These are phyloP conservation scores for Ataeniobius toweri DNA, from an alignment of 2,797 vertebrate genomes.

Conservation along the genomic window DNA sequence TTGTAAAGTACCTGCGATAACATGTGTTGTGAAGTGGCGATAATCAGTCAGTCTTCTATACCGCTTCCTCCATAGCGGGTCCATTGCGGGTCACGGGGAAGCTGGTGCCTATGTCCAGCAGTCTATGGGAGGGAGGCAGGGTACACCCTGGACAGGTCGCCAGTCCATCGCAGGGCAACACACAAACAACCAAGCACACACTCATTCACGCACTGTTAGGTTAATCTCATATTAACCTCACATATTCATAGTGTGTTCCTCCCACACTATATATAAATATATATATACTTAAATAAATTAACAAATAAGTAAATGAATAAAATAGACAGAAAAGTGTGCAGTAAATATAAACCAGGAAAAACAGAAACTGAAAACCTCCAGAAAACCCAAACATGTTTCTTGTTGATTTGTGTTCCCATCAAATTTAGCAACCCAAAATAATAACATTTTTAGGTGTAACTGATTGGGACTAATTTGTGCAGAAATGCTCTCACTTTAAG, in stretches of 20 bases:
- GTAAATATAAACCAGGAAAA: background rate
- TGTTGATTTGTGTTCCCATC: conserved; percentile 35
- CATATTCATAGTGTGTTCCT: too few species aligned
- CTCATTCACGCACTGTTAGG: too few species aligned
- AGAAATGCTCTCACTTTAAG: conserved; percentile 31
- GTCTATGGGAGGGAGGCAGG: too few species aligned
- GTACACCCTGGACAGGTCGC: too few species aligned
- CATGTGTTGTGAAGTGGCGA: background rate
- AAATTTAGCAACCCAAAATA: conserved; percentile 31
- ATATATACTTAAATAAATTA: background rate
- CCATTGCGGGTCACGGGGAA: too few species aligned
- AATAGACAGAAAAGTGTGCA: background rate
- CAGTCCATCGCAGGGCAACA: too few species aligned
- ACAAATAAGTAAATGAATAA: background rate
- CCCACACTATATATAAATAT: background rate
- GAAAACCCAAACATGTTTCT: background rate
- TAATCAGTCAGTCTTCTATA: too few species aligned
- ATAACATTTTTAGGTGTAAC: conserved; percentile 45
- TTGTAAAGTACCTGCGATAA: too few species aligned
- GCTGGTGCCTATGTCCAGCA: too few species aligned
- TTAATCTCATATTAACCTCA: too few species aligned
- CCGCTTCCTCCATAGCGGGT: too few species aligned
- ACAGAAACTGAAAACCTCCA: background rate
- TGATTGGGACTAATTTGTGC: conserved; percentile 21
- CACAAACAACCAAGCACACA: too few species aligned